Evolutionary conservation across 2,113 vertebrate species (phyloP), one percentile per base, ranked within the genome.

Genomic region (Muntiacus reevesi): DNA sequence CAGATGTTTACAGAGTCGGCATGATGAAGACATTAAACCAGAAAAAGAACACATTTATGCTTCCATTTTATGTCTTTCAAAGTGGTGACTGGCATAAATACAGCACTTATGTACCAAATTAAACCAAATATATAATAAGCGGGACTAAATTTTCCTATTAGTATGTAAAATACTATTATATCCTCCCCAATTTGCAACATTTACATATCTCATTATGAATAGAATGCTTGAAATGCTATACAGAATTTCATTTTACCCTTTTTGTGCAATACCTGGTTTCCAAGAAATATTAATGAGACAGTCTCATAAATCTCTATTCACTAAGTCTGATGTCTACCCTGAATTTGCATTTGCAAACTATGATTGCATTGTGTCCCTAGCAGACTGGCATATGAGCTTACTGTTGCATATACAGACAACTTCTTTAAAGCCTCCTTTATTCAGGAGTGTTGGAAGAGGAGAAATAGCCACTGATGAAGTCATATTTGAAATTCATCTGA

Each of bases 401-500:
- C 89, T 96, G 91, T 36, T 91, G 87, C 93, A 89, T 89, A 95
- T 96, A 40, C 74, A 95, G 43, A 82, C 97, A 50, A 33, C 59
- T 98, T 98, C 67, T 7, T 98, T 97, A 93, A 91, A 97, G 67
- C 23, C n/a, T 90, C 88, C 23, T 94, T 95, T 84, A 95, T 96
- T 59, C 91, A 97, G 84, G 95, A 98, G 97, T 97, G 43, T 86
- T 97, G 95, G 71, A 96, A 79, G 96, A 97, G 93, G 95, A 55
- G 12, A 74, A 96, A 93, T 28, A 13, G 43, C 85, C 40, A 55
- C 13, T 13, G 89, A 98, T 96, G 95, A 98, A 97, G 82, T 95
- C n/a, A 45, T 96, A 96, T 85, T 98, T 98, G 96, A 98, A 97
- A 98, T 98, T 97, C 93, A 94, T 92, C 94, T 97, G 88, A 84